These are phyloP conservation scores for Drosophila stalkeri DNA, from an alignment of 2,888 invertebrate genomes.

Conservation along the genomic window DNA sequence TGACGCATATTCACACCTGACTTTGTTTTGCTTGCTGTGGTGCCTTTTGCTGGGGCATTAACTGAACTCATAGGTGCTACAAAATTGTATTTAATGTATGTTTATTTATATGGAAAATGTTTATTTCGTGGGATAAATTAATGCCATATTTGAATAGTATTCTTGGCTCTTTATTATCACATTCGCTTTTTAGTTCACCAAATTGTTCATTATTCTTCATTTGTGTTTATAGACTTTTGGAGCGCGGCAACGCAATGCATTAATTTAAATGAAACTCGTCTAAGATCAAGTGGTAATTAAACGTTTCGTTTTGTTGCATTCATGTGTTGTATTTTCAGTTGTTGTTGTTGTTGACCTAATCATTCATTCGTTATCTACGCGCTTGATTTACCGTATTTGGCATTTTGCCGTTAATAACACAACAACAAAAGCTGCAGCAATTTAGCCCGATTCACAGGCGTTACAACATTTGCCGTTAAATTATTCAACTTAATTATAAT, in stretches of 20 bases:
- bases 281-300: constrained; percentile 1
- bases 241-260: not conserved
- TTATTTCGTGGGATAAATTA: not conserved
- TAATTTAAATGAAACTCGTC: constrained; percentile 19
- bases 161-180: not conserved
- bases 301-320: constrained; percentile 1
- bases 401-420: constrained; percentile 31
- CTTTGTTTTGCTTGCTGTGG: constrained; percentile 15
- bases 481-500: constrained; percentile 47
- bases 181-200: not conserved
- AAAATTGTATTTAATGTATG: not conserved
- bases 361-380: constrained; percentile 41
- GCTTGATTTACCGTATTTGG: constrained; percentile 45
- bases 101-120: not conserved
- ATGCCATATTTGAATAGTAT: not conserved
- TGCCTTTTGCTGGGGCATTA: not conserved
- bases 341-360: constrained; percentile 32
- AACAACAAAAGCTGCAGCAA: constrained; percentile 17
- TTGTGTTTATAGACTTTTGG: not conserved
- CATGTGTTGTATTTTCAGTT: not conserved
- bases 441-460: constrained; percentile 52
- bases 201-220: constrained; percentile 1
- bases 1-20: constrained; percentile 66
- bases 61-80: not conserved
- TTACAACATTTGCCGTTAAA: constrained; percentile 52